These are phyloP conservation scores for Trichomycterus rosablanca DNA, from an alignment of 2,113 vertebrate genomes.

Conservation along the genomic window DNA sequence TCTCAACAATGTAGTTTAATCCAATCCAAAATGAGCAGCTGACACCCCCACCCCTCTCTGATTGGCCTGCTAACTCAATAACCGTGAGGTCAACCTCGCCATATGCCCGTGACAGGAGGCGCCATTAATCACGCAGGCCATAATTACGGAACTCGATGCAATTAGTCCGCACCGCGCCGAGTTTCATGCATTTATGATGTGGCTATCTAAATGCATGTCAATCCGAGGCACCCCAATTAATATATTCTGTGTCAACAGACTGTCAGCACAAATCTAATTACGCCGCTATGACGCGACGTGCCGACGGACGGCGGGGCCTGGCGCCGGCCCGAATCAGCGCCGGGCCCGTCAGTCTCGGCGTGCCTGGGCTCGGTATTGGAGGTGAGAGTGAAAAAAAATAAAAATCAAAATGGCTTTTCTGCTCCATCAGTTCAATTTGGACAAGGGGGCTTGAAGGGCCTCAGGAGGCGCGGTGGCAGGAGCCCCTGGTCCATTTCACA, in stretches of 20 bases:
- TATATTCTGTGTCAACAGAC: slow-evolving; percentile 43
- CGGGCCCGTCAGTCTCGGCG: slow-evolving; percentile 12
- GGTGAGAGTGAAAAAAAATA: slow-evolving; percentile 25
- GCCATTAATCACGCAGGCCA: slow-evolving; percentile 41
- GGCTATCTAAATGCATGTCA: slow-evolving; percentile 41
- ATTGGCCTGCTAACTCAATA: slow-evolving; percentile 44
- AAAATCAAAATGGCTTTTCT: slow-evolving; percentile 51
- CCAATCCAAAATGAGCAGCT: slow-evolving; percentile 13
- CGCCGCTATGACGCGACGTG: slow-evolving; percentile 21
- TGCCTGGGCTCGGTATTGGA: slow-evolving; percentile 10
- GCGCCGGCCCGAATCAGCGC: slow-evolving; percentile 2
- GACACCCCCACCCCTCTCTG: slow-evolving; percentile 30
- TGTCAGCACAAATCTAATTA: slow-evolving; percentile 47
- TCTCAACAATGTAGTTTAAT: slow-evolving; percentile 19
- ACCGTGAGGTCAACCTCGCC: slow-evolving; percentile 40
- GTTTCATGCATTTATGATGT: slow-evolving; percentile 44
- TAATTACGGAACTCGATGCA: slow-evolving; percentile 37
- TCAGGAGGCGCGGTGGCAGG: slow-evolving; percentile 33
- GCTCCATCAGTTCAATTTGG: slow-evolving; percentile 48
- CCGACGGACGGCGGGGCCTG: slow-evolving; percentile 14
- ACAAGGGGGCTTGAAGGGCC: slow-evolving; percentile 37
- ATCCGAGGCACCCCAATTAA: slow-evolving; percentile 41
- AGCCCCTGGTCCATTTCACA: slow-evolving; percentile 38
- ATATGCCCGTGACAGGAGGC: slow-evolving; percentile 43
- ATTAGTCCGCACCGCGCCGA: slow-evolving; percentile 33